These are phyloP conservation scores for Helleia helle DNA, from an alignment of 2,888 invertebrate species.

Conservation along the genomic window DNA sequence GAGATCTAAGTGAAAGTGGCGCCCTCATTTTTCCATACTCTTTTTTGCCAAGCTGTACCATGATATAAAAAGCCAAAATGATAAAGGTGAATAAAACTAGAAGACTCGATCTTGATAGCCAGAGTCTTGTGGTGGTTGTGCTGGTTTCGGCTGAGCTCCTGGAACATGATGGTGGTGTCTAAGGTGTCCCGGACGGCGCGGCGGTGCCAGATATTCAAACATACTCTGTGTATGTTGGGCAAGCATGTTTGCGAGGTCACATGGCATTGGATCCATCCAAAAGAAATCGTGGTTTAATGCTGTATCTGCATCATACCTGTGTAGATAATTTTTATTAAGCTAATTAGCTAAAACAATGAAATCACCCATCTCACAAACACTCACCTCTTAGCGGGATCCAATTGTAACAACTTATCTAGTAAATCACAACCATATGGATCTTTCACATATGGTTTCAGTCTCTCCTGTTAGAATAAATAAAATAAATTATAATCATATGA, in stretches of 20 bases:
- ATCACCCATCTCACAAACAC: too few relatives aligned
- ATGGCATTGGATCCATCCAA: conserved; percentile 98
- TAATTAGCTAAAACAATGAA: background rate
- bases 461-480: conserved; percentile 70
- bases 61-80: too few relatives aligned
- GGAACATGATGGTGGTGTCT: conserved; percentile 79
- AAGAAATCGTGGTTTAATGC: conserved; percentile 98
- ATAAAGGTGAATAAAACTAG: too few relatives aligned
- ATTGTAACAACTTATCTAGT: conserved; percentile 89
- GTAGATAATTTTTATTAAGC: conserved; percentile 7
- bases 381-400: conserved; percentile 89
- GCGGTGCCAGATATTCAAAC: conserved; percentile 89
- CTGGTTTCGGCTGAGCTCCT: conserved; percentile 49
- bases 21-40: too few relatives aligned
- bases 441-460: conserved; percentile 91
- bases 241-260: conserved; percentile 91
- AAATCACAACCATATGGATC: conserved; percentile 94
- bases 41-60: too few relatives aligned
- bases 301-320: conserved; percentile 86
- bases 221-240: conserved; percentile 91
- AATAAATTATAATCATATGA: too few relatives aligned
- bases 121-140: conserved; percentile 79
- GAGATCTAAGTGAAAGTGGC: too few relatives aligned
- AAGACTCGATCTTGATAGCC: conserved; percentile 91
- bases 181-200: conserved; percentile 82